Conservation (phyloP, 2,888 invertebrate species). For the Formica aserva region DNA sequence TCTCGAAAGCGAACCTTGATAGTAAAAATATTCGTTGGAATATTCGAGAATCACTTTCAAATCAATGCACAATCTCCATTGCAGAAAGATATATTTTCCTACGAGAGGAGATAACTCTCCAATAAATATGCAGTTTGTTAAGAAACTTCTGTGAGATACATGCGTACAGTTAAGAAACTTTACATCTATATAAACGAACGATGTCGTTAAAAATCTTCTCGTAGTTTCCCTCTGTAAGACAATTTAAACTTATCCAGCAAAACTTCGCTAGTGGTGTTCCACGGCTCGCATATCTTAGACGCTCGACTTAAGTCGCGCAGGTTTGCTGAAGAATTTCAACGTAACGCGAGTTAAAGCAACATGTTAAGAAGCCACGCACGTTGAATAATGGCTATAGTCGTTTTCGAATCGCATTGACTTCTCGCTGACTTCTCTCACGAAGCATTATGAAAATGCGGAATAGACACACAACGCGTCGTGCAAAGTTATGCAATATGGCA, state of each 20-base stretch:
- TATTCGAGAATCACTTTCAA: background rate
- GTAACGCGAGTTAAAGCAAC: background rate
- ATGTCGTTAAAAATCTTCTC: constrained; percentile 4
- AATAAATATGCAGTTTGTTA: background rate
- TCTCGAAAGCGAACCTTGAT: background rate
- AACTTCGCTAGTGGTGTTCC: background rate
- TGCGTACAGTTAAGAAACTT: background rate
- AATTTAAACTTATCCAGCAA: constrained; percentile 26
- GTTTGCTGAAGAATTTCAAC: constrained; percentile 24
- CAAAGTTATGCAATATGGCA: constrained; percentile 29
- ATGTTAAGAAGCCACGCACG: background rate
- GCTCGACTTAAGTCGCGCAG: constrained; percentile 4
- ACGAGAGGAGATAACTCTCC: background rate
- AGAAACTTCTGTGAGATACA: background rate
- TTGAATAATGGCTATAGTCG: constrained; percentile 3
- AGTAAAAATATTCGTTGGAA: background rate
- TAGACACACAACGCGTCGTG: background rate
- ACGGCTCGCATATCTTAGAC: background rate
- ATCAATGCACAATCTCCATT: background rate
- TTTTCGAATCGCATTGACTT: background rate
- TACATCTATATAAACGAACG: constrained; percentile 9
- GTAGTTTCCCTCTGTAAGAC: constrained; percentile 3
- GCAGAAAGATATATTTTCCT: background rate
- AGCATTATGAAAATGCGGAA: constrained; percentile 15
- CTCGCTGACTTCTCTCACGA: background rate